Base-by-base conservation (phyloP, 1,140 invertebrate genomes). In the Drosophila willistoni region DNA sequence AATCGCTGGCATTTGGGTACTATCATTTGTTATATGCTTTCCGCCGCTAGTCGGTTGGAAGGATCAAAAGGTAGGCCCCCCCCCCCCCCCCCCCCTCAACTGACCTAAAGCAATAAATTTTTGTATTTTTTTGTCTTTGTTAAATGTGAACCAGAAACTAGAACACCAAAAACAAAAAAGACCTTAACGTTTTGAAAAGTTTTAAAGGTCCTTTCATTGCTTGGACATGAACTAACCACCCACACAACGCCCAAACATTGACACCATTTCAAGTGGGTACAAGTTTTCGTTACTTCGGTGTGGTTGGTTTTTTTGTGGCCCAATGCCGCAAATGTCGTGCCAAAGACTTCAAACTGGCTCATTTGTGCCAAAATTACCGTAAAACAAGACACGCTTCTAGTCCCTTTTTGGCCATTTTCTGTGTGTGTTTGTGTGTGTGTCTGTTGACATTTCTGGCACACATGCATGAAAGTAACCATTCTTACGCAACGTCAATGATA, bases 1-100 rank as follows among this genome's bases (percentile, higher is more conserved):
- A 70, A 98, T 99, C 17, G 96, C 95, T 44, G 95, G 95, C 5
- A 96, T 99, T 6, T 99, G 98, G 98, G 95, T 98, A 56, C 93
- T 99, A 39, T 98, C 97, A 61, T 98, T 99, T 87, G 95, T 99
- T 77, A 98, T 99, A 68, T 99, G 98, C 92, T 98, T 99, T 90
- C 98, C 98, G 34, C 98, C 98, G 6, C 92, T 99, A 39, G 97
- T 99, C 19, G 98, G 98, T 12, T 97, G 98, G 98, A 98, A 96
- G 91, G 96, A 98, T 93, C 94, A 95, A 91, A 94, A 94, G 94
- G 95, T 96, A 73, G 44, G 42, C 29, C 19, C 61, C 47, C 33
- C 59, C 51, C 57, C 33, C n/a, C n/a, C n/a, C n/a, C n/a, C 29
- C 19, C 61, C 47, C 33, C 59, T 39, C 41, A 39, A 59, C 36